Evolutionary conservation across 2,888 invertebrate species (phyloP), one percentile per base, ranked within the genome.

Genomic region (Dione vanillae): DNA sequence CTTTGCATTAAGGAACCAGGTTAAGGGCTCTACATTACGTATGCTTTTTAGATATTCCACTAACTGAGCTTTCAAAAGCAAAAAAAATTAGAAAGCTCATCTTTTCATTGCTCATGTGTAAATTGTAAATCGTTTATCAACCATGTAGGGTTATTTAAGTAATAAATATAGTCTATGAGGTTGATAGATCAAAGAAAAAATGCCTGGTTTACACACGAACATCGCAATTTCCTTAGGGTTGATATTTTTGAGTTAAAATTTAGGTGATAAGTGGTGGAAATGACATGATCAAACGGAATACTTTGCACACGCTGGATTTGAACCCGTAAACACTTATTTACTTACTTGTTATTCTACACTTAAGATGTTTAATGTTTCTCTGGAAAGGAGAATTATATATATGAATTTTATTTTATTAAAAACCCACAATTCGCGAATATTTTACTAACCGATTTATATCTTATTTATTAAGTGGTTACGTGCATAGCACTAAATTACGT

Each of bases 1-100:
- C 11, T 45, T 47, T 35, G 35, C 58, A 52, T 52, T 64, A 64
- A 20, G 58, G 58, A 69, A 67, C 51, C 58, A 65, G 74, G 74
- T 74, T 70, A 71, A 74, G 69, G 59, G 74, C 59, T 16, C 74
- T 69, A 65, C 74, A 71, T 73, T 70, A 66, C 45, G 59, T 69
- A 65, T 64, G 69, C 67, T 49, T 66, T 69, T 59, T 51, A 69
- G 59, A 47, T 68, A 52, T 73, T 71, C 64, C 69, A 62, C 67
- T 67, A 49, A 69, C 56, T 69, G 70, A 68, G 67, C 58, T 71
- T 66, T 66, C 20, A 68, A 69, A 59, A 20, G 51, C 19, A 49
- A 27, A 49, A 27, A 20, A 56, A 59, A 62, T 62, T 54, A 51
- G 41, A 62, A 54, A 68, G 5, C 11, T 45, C 20, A 19, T 8